phyloP scores from a whole-genome alignment of 2,797 vertebrate species.

The Rhincodon typus region DNA sequence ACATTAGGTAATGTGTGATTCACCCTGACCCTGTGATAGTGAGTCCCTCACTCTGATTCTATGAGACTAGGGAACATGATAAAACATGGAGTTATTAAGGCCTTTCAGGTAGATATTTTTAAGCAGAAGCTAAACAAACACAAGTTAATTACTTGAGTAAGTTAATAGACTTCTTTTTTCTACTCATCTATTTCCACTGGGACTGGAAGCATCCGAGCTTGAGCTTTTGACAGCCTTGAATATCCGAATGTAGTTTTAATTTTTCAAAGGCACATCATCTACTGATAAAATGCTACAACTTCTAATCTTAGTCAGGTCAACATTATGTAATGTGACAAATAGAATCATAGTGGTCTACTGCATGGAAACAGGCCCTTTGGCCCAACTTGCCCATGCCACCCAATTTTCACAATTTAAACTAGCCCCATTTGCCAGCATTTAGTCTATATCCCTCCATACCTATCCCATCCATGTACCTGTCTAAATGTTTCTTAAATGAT shows the following conservation, averaged over 20 bases:
- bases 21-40: background rate
- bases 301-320: background rate
- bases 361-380: too few relatives aligned
- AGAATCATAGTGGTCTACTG: too few relatives aligned
- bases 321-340: background rate
- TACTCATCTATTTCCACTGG: background rate
- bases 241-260: too few relatives aligned
- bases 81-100: background rate
- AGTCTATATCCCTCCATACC: too few relatives aligned
- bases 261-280: background rate
- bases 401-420: too few relatives aligned
- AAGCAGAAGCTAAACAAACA: too few relatives aligned
- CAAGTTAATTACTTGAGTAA: background rate
- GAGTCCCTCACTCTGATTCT: too few relatives aligned
- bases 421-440: too few relatives aligned
- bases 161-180: background rate
- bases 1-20: background rate
- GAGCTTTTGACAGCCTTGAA: background rate
- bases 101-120: background rate
- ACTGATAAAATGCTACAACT: background rate
- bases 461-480: too few relatives aligned
- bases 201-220: background rate
- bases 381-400: too few relatives aligned
- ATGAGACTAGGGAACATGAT: background rate
- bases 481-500: too few relatives aligned